These are phyloP conservation scores for Drosophila mojavensis DNA, from an alignment of 1,140 invertebrate species.

Conservation along the genomic window DNA sequence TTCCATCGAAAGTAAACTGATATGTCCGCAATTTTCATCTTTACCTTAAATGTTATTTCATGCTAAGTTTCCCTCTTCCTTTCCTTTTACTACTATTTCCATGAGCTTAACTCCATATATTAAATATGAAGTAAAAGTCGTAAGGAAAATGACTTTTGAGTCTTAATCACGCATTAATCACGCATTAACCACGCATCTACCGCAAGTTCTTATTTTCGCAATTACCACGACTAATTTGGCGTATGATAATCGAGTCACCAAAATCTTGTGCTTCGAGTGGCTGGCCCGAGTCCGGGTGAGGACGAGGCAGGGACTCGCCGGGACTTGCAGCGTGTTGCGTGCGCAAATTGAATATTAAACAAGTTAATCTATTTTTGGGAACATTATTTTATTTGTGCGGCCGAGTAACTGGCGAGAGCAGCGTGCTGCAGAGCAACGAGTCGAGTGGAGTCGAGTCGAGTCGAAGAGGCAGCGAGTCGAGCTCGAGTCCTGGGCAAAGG, in stretches of 20 bases:
- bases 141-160: too few species aligned
- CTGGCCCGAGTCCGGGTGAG: slow-evolving; percentile 13
- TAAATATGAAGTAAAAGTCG: too few species aligned
- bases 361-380: slow-evolving; percentile 75
- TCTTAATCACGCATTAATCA: too few species aligned
- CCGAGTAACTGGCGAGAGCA: neutral
- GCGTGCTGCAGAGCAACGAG: too few species aligned
- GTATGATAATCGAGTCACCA: slow-evolving; percentile 48
- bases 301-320: neutral
- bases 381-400: slow-evolving; percentile 52
- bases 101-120: too few species aligned
- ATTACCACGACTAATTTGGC: slow-evolving; percentile 51
- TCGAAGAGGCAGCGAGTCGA: neutral
- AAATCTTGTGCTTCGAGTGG: slow-evolving; percentile 23
- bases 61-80: too few species aligned
- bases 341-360: slow-evolving; percentile 78
- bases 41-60: too few species aligned
- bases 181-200: neutral
- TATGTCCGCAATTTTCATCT: too few species aligned
- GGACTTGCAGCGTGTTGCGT: slow-evolving; percentile 45
- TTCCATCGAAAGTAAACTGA: too few species aligned
- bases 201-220: slow-evolving; percentile 29
- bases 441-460: too few species aligned
- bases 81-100: too few species aligned
- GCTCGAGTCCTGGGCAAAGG: too few species aligned